These are phyloP conservation scores for Pseudolaguvia tuberculata DNA, from an alignment of 2,113 vertebrate species.

Conservation along the genomic window DNA sequence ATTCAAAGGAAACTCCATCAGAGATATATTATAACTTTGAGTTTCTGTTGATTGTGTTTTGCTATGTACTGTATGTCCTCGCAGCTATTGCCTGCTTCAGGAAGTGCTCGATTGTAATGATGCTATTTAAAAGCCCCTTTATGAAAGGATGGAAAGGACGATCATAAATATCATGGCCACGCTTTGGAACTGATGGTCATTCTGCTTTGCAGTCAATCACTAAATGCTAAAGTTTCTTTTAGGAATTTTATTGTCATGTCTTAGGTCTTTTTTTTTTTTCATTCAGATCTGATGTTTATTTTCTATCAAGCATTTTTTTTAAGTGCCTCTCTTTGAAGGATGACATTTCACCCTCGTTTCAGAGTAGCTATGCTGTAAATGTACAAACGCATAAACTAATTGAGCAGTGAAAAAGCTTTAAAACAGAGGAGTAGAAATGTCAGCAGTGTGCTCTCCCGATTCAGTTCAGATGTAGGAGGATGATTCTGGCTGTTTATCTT, in stretches of 20 bases:
- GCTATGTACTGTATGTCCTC: conserved; percentile 10
- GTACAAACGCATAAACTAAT: conserved; percentile 42
- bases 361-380: conserved; percentile 27
- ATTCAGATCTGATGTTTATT: conserved; percentile 42
- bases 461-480: conserved; percentile 21
- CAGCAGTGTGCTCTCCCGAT: conserved; percentile 32
- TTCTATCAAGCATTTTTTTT: not conserved
- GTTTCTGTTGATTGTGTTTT: conserved; percentile 25
- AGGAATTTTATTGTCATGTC: conserved; percentile 25
- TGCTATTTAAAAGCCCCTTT: conserved; percentile 44
- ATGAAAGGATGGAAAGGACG: conserved; percentile 23
- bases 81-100: conserved; percentile 14
- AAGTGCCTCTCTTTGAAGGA: conserved; percentile 16
- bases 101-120: conserved; percentile 38
- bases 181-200: conserved; percentile 29
- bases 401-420: conserved; percentile 21
- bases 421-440: conserved; percentile 30
- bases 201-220: conserved; percentile 41
- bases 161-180: conserved; percentile 44
- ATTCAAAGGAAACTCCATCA: conserved; percentile 18
- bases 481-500: conserved; percentile 18
- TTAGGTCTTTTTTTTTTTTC: conserved; percentile 28
- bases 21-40: conserved; percentile 18
- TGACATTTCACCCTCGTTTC: conserved; percentile 38
- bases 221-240: conserved; percentile 17